phyloP scores from a whole-genome alignment of 2,113 vertebrate species.

The Cyphomyrus plagiostoma region DNA sequence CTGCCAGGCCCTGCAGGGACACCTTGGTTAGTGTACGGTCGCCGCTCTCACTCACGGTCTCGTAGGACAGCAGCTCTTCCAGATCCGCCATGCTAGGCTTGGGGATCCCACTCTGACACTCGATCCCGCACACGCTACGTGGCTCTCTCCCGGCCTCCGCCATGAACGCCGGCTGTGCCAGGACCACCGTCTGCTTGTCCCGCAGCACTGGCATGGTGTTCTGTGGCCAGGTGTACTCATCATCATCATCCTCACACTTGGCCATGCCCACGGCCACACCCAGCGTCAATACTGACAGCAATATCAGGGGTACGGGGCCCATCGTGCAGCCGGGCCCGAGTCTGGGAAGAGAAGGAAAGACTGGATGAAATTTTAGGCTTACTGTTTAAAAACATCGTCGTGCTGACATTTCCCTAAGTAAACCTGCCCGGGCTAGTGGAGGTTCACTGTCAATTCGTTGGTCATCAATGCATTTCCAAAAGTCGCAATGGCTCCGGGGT shows the following conservation, averaged over 20 bases:
- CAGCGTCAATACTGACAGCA: slow-evolving; percentile 55
- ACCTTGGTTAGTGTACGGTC: slow-evolving; percentile 74
- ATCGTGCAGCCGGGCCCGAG: slow-evolving; percentile 54
- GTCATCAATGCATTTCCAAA: neutral
- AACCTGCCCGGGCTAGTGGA: neutral
- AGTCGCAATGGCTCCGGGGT: neutral
- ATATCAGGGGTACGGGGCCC: slow-evolving; percentile 49
- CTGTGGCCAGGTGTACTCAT: slow-evolving; percentile 62
- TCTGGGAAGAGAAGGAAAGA: slow-evolving; percentile 33
- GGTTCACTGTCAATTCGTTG: neutral
- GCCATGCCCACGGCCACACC: slow-evolving; percentile 29
- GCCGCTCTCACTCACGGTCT: slow-evolving; percentile 80
- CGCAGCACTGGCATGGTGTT: slow-evolving; percentile 69
- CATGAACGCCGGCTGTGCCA: slow-evolving; percentile 60
- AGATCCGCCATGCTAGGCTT: slow-evolving; percentile 59
- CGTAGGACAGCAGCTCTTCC: slow-evolving; percentile 77
- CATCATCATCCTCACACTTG: slow-evolving; percentile 42
- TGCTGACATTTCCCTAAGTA: neutral
- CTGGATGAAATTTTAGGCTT: neutral
- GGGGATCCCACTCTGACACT: slow-evolving; percentile 68
- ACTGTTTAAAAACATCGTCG: neutral
- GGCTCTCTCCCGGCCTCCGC: slow-evolving; percentile 42
- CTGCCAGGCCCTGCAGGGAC: slow-evolving; percentile 46
- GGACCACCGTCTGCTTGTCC: slow-evolving; percentile 59
- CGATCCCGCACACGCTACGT: slow-evolving; percentile 69